Base-by-base conservation (phyloP, 37 sponge, comb jelly and placozoan species). In the Hormiphora californensis region DNA sequence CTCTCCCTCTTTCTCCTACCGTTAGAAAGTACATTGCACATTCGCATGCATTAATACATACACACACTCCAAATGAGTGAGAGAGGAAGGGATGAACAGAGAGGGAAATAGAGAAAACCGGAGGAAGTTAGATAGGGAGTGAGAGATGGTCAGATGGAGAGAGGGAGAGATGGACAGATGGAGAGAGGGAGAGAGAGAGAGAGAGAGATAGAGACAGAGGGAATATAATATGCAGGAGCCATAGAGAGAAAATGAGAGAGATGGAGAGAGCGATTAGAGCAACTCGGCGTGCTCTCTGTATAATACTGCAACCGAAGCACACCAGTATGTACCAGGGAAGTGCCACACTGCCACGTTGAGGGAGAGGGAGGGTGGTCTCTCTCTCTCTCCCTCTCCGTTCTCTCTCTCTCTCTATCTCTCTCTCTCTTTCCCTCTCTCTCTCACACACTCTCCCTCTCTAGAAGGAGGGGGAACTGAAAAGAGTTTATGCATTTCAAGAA, bases 1-100 rank as follows among this genome's bases (percentile, higher is more conserved):
- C 53, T 57, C 61, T 57, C 61, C 27, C 61, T 57, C 61, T 57
- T 30, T 57, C 61, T 57, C 61, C 27, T 30, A 28, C 61, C 53
- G 15, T 49, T 15, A 49, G 9, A 15, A 49, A 49, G 15, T 49
- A 49, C 15, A 9, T 17, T 49, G 15, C 9, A 17, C 12, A 49
- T 49, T 17, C 15, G 15, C 53, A 49, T 49, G 53, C 15, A 49
- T 17, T 49, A 49, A 17, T 17, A 17, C 15, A 49, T 49, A 49
- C 15, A 49, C 12, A 9, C 9, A 9, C 9, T 9, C 53, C 9
- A 15, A 49, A 15, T 17, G 53, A 49, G 53, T 17, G 53, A 49
- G 53, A 49, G 53, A 49, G 53, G 15, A 15, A 49, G 53, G 15
- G 53, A 49, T 9, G 15, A 15, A 49, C 12, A 49, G 53, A 49